Conservation (phyloP, 2,888 invertebrate species). For the Branchellion lobata region DNA sequence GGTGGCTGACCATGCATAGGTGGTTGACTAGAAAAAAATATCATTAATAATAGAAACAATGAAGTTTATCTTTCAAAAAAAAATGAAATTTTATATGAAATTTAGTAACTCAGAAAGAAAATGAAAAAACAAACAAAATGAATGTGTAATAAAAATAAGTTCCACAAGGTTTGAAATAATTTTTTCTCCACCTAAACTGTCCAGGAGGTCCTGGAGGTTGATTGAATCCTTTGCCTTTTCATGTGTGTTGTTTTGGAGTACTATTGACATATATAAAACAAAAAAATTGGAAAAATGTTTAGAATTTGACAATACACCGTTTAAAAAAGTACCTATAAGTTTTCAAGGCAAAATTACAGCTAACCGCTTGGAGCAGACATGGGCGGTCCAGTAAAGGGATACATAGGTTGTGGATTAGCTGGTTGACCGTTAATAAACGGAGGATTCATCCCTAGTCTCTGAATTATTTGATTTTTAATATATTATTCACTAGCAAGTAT, state of each 20-base stretch:
- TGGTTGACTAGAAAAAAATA: not conserved
- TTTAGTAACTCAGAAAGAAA: too few relatives aligned
- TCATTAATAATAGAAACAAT: too few relatives aligned
- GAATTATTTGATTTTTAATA: not conserved
- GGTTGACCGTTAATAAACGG: constrained; percentile 4
- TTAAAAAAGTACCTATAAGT: too few relatives aligned
- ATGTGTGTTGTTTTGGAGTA: too few relatives aligned
- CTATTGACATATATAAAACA: too few relatives aligned
- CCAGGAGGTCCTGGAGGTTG: not conserved
- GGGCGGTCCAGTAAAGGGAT: constrained; percentile 2
- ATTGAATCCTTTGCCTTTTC: not conserved
- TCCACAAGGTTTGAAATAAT: too few relatives aligned
- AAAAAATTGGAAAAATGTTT: too few relatives aligned
- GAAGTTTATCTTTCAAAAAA: too few relatives aligned
- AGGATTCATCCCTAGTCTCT: not conserved
- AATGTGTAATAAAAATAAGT: too few relatives aligned
- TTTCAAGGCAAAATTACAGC: too few relatives aligned
- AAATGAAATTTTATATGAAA: too few relatives aligned
- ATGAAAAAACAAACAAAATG: not conserved
- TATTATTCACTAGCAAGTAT: not conserved
- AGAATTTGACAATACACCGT: too few relatives aligned
- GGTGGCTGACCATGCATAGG: constrained; percentile 15
- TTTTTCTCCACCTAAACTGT: not conserved
- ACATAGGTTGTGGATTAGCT: not conserved
- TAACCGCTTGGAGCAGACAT: constrained; percentile 1